These are phyloP conservation scores for Brachymystax lenok DNA, from an alignment of 2,797 vertebrate genomes.

Conservation along the genomic window DNA sequence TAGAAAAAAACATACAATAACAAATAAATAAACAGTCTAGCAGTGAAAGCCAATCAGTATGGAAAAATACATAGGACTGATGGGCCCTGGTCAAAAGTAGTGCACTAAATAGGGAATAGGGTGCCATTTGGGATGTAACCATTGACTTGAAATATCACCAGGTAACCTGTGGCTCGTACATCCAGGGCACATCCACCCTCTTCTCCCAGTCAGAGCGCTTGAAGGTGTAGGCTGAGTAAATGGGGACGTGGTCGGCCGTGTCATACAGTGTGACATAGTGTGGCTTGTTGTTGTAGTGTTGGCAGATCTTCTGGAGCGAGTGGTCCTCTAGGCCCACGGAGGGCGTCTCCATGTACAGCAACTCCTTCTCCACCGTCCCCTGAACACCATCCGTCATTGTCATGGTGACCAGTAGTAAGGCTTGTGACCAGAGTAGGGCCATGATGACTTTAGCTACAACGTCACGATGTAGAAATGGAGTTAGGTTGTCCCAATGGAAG, in stretches of 20 bases:
- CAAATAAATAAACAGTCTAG: background rate
- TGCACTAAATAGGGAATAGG: no score
- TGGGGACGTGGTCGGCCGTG: slow-evolving; percentile 64
- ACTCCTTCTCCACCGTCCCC: slow-evolving; percentile 70
- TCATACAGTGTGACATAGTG: slow-evolving; percentile 85
- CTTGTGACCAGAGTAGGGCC: slow-evolving; percentile 31
- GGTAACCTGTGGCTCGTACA: slow-evolving; percentile 75
- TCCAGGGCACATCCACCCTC: slow-evolving; percentile 72
- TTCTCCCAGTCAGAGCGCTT: slow-evolving; percentile 67
- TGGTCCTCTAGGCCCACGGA: slow-evolving; percentile 74
- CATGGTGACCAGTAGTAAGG: slow-evolving; percentile 37
- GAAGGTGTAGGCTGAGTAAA: slow-evolving; percentile 76
- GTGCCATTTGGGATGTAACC: no score
- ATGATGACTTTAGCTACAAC: slow-evolving; percentile 21
- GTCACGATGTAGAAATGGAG: no score
- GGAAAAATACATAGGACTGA: no score
- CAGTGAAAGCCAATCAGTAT: background rate
- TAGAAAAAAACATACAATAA: background rate
- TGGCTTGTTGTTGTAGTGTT: slow-evolving; percentile 74
- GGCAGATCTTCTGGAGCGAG: slow-evolving; percentile 79
- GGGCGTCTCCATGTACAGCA: slow-evolving; percentile 77
- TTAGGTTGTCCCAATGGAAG: no score
- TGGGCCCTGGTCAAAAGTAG: no score
- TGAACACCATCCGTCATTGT: slow-evolving; percentile 15
- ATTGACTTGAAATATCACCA: background rate